Evolutionary conservation across 2,113 vertebrate genomes (phyloP).

Genomic region (Mormyrus lacerda): DNA sequence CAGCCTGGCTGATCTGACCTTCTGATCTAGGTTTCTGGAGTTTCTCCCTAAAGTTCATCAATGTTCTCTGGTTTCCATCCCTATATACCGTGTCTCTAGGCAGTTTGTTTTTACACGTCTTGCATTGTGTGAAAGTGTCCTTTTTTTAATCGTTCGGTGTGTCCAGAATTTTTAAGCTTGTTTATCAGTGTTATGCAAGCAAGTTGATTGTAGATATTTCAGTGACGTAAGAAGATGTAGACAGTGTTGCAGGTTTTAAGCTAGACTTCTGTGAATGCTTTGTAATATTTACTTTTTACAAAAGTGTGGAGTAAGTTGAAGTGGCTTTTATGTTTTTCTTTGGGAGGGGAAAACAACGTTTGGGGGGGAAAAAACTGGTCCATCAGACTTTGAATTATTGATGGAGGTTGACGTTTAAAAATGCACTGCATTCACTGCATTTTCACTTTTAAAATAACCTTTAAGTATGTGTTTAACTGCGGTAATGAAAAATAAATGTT

Average conservation of each 20-base stretch:
- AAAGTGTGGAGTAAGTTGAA: not conserved
- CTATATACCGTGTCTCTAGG: not conserved
- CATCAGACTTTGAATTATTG: not conserved
- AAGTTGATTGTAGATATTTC: not conserved
- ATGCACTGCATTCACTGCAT: not conserved
- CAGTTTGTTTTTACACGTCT: not conserved
- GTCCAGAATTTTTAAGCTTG: not conserved
- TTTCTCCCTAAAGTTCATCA: not conserved
- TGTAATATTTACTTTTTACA: not conserved
- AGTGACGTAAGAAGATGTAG: not conserved
- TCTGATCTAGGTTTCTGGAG: not conserved
- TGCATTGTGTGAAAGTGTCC: not conserved
- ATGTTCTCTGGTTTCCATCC: not conserved
- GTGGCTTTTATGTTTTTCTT: not conserved
- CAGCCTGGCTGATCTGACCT: not conserved
- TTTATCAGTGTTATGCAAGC: not conserved
- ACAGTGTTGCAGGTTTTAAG: not conserved
- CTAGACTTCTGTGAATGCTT: not conserved
- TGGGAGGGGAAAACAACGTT: too few relatives aligned
- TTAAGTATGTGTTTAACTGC: slow-evolving; percentile 36
- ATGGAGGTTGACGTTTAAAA: slow-evolving; percentile 10
- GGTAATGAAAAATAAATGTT: slow-evolving; percentile 21
- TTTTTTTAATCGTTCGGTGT: not conserved
- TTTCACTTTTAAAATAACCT: slow-evolving; percentile 27
- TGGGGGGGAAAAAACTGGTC: not conserved